Base-by-base conservation (phyloP, 2,888 invertebrate genomes). In the Ectropis crepuscularia region DNA sequence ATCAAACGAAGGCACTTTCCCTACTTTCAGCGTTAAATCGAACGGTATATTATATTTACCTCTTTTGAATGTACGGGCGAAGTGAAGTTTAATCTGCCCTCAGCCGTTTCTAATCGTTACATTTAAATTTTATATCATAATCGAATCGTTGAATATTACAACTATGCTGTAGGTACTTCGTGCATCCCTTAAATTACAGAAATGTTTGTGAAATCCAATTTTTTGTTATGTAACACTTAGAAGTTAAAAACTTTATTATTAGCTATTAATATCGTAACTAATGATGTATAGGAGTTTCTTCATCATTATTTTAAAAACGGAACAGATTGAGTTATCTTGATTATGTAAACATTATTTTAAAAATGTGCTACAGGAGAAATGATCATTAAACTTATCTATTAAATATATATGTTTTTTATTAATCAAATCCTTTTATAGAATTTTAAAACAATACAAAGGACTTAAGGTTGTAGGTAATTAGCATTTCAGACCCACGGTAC, bases 331-430 rank as follows among this genome's bases (percentile, higher is more conserved):
- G 78, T 85, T 84, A 86, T 88, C 81, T 87, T 83, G 81, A 86
- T 88, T 87, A 85, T 87, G 86, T 91, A 81, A 85, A 88, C 84
- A 84, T 87, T 86, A 87, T 86, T 89, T 88, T 87, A 83, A 76
- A 88, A 90, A 86, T 28, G 79, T 89, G 89, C 88, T 88, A 86
- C 87, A 86, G 85, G 87, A 82, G 79, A 86, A 88, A 90, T 88
- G 88, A 90, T 90, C 86, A 92, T 92, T 90, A 91, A 90, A 89
- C 87, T 86, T 89, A 90, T 85, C 88, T 89, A 90, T 87, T 89
- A 87, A 87, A 84, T 72, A 65, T 69, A 7, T 12, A 67, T 50
- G 65, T 74, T 81, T 85, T 78, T 79, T 79, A 82, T 74, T 55
- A 38, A 49, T 12, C 12, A 2, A 46, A 12, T 28, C 16, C 16